A percentile compares a stretch with the other conserved stretches of the same genome.
These are phyloP conservation scores for Beris morrisii DNA, from an alignment of 2,888 invertebrate genomes.

Conservation along the genomic window DNA sequence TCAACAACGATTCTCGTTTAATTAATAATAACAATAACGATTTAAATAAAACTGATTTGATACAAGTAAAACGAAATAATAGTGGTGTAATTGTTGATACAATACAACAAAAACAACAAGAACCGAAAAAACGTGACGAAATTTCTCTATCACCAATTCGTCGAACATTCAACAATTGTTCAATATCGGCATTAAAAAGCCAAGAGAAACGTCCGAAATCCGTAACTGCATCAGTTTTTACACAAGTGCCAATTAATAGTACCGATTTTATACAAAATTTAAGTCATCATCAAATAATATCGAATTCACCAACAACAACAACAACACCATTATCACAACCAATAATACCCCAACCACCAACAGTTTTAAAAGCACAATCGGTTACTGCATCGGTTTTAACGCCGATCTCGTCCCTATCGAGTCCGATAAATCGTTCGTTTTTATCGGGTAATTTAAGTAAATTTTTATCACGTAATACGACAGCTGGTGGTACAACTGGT, in stretches of 20 bases:
- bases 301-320: slow-evolving; percentile 14
- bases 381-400: slow-evolving; percentile 50
- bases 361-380: slow-evolving; percentile 45
- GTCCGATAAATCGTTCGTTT: slow-evolving; percentile 26
- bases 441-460: slow-evolving; percentile 9
- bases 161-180: slow-evolving; percentile 42
- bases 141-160: slow-evolving; percentile 41
- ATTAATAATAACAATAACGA: slow-evolving; percentile 1
- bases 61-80: neutral
- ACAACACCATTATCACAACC: slow-evolving; percentile 35
- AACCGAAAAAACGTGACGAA: slow-evolving; percentile 26
- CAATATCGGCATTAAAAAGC: slow-evolving; percentile 26
- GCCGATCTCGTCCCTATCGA: slow-evolving; percentile 42
- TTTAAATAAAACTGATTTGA: neutral
- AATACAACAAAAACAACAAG: too few relatives aligned
- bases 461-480: slow-evolving; percentile 1
- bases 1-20: slow-evolving; percentile 28
- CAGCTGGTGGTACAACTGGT: slow-evolving; percentile 15
- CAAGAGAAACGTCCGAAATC: slow-evolving; percentile 50
- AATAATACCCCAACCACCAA: slow-evolving; percentile 17
- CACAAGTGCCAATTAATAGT: slow-evolving; percentile 34
- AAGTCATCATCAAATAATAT: slow-evolving; percentile 5
- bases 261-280: slow-evolving; percentile 30
- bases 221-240: slow-evolving; percentile 53
- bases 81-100: too few relatives aligned